Evolutionary conservation across 2,797 vertebrate genomes (phyloP).

Genomic region (Hydrolagus colliei): DNA sequence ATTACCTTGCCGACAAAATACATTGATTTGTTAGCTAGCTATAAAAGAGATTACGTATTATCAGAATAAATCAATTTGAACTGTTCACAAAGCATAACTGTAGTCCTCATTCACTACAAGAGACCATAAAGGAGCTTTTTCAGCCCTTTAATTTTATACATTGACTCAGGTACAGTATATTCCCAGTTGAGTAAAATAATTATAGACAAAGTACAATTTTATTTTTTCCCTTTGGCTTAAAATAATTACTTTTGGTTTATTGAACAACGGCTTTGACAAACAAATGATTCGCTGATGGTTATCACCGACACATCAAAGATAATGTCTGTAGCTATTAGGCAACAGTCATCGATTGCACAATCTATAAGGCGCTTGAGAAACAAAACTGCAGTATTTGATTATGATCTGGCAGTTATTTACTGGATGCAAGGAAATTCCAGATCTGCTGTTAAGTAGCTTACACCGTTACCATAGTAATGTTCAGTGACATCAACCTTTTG

Average conservation of each 20-base stretch:
- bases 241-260: background rate
- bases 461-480: no score
- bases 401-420: background rate
- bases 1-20: no score
- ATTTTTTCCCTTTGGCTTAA: background rate
- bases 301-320: background rate
- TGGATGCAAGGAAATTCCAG: background rate
- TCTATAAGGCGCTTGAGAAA: background rate
- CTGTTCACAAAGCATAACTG: no score
- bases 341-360: background rate
- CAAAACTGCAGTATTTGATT: background rate
- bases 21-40: no score
- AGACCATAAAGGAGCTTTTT: background rate
- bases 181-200: background rate
- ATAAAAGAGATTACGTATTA: no score
- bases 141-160: background rate
- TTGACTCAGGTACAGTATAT: background rate
- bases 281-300: background rate
- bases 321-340: background rate
- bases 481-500: no score
- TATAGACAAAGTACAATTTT: background rate
- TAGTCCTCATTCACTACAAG: background rate
- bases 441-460: background rate
- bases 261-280: background rate
- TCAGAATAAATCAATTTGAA: no score